Conservation (phyloP, 2,113 vertebrate species). For the human (Homo sapiens) region DNA sequence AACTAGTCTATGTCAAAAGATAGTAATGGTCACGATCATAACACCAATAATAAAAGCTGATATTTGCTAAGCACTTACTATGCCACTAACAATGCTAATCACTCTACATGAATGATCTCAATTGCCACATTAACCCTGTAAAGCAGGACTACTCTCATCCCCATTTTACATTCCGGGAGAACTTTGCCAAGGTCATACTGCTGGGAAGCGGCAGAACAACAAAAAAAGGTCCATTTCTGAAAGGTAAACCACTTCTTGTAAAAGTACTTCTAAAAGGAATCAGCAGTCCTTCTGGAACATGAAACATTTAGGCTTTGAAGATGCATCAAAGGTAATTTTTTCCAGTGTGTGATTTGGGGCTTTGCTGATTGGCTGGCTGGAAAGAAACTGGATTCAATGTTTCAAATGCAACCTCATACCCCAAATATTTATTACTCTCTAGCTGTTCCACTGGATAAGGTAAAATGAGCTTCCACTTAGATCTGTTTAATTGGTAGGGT, state of each 20-base stretch:
- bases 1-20: background rate
- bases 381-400: background rate
- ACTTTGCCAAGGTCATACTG: background rate
- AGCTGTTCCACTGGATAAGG: background rate
- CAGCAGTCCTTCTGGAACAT: constrained; percentile 26
- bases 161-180: background rate
- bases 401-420: background rate
- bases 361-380: background rate
- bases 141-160: background rate
- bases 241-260: background rate
- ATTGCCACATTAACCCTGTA: background rate
- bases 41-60: background rate
- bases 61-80: background rate
- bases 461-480: background rate
- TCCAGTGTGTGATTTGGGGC: background rate
- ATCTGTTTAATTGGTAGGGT: background rate
- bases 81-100: background rate
- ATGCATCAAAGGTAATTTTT: background rate
- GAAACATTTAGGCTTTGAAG: background rate
- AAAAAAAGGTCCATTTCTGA: background rate
- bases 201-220: background rate
- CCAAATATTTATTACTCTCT: constrained; percentile 23
- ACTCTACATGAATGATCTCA: background rate
- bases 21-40: background rate
- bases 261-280: constrained; percentile 8